phyloP scores from a whole-genome alignment of 2,888 invertebrate species.

The Sussaba pulchella region DNA sequence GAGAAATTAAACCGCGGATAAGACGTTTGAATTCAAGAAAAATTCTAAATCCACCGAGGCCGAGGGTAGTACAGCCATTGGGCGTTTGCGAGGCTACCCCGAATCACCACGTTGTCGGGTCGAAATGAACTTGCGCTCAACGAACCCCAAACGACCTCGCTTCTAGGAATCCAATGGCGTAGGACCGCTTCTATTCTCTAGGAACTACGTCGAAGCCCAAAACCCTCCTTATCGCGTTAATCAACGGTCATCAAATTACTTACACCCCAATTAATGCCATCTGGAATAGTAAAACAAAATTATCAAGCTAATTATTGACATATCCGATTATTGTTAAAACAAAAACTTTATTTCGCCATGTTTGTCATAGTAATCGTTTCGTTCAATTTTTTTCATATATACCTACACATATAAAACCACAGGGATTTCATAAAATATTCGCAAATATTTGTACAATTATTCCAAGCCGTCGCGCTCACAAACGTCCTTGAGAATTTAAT shows the following conservation, averaged over 20 bases:
- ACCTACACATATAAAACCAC: no score
- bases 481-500: background rate
- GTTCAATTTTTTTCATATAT: no score
- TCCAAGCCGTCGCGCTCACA: background rate
- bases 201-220: slow-evolving; percentile 31
- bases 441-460: background rate
- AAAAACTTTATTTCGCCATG: no score
- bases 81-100: slow-evolving; percentile 72
- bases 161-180: slow-evolving; percentile 81
- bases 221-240: background rate
- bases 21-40: slow-evolving; percentile 63
- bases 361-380: no score
- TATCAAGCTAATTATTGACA: no score
- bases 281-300: background rate
- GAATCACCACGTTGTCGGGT: slow-evolving; percentile 70
- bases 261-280: background rate
- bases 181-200: slow-evolving; percentile 69
- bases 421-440: no score
- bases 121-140: slow-evolving; percentile 66
- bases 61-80: slow-evolving; percentile 59
- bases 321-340: no score
- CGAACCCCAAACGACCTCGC: slow-evolving; percentile 72
- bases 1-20: background rate
- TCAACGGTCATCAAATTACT: background rate
- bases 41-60: slow-evolving; percentile 37